phyloP scores from a whole-genome alignment of 2,113 vertebrate species.

The Grammomys surdaster region DNA sequence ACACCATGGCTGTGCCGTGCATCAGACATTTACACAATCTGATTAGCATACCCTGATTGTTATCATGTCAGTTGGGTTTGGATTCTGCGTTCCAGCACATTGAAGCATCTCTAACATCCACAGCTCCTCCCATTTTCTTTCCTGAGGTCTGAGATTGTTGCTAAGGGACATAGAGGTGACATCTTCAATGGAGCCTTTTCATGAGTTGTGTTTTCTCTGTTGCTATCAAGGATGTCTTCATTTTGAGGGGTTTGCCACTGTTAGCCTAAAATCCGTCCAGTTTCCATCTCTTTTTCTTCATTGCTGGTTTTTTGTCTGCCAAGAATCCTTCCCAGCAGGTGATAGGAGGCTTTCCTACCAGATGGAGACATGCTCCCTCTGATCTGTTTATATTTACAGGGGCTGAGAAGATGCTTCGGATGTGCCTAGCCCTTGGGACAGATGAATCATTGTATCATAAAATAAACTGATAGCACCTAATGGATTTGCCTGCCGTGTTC shows the following conservation, averaged over 20 bases:
- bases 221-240: background rate
- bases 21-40: background rate
- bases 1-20: background rate
- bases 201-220: background rate
- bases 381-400: conserved; percentile 10
- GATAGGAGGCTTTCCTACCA: background rate
- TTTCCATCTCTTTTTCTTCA: background rate
- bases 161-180: background rate
- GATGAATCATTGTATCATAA: background rate
- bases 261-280: background rate
- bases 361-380: background rate
- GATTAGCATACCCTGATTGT: background rate
- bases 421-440: background rate
- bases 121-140: background rate
- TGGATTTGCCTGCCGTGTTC: background rate
- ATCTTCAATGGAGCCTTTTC: background rate
- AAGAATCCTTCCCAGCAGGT: background rate
- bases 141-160: background rate
- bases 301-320: background rate
- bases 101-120: background rate
- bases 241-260: background rate
- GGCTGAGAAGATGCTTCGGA: background rate
- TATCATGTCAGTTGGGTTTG: background rate
- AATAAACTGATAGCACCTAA: background rate
- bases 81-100: background rate